A percentile compares a stretch with the other conserved stretches of the same genome.
These are phyloP conservation scores for Anableps anableps DNA, from an alignment of 2,797 vertebrate species.

Conservation along the genomic window DNA sequence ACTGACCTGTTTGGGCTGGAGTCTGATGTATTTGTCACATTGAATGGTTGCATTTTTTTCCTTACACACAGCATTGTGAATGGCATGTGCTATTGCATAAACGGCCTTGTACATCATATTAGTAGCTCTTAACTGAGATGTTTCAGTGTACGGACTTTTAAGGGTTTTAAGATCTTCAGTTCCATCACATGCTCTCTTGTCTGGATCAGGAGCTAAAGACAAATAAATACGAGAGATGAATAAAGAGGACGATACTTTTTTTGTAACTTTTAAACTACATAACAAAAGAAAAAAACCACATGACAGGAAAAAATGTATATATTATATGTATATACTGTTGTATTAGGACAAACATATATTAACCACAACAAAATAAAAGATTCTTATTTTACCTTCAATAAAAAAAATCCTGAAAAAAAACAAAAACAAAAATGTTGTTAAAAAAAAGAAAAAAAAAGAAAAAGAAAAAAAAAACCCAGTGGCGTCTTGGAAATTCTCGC, in stretches of 20 bases:
- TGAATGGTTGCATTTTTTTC: conserved; percentile 23
- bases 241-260: background rate
- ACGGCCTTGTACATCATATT: conserved; percentile 79
- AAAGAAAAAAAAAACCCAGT: background rate
- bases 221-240: background rate
- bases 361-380: too few relatives aligned
- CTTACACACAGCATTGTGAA: conserved; percentile 66
- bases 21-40: conserved; percentile 50
- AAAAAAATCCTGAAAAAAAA: too few relatives aligned
- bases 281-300: background rate
- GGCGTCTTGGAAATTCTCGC: background rate
- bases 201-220: conserved; percentile 23
- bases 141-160: conserved; percentile 68
- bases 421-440: too few relatives aligned
- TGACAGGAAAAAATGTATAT: background rate
- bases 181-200: conserved; percentile 55
- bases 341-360: too few relatives aligned
- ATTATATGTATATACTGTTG: too few relatives aligned
- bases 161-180: conserved; percentile 62
- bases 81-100: conserved; percentile 75
- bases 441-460: too few relatives aligned
- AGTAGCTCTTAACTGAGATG: conserved; percentile 69
- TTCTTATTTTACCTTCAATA: too few relatives aligned
- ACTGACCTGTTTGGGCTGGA: conserved; percentile 64
- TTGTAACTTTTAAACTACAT: background rate